These are phyloP conservation scores for Malthinus flaveolus DNA, from an alignment of 2,888 invertebrate genomes.

Conservation along the genomic window DNA sequence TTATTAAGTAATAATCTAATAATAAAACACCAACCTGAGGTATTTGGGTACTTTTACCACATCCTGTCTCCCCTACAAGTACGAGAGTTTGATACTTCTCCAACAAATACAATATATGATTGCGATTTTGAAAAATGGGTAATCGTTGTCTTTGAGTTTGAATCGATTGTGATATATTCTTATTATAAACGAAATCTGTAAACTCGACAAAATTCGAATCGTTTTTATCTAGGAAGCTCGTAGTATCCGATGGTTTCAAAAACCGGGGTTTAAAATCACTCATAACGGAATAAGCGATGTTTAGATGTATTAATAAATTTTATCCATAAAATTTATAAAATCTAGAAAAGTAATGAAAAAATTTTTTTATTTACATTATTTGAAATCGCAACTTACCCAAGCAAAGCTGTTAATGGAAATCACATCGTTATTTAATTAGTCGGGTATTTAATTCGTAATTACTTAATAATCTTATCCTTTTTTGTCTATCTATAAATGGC, in stretches of 20 bases:
- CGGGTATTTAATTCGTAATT: too few species aligned
- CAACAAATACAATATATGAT: conserved; percentile 86
- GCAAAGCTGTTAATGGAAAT: too few species aligned
- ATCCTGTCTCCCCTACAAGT: conserved; percentile 92
- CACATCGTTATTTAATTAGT: too few species aligned
- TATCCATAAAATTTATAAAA: too few species aligned
- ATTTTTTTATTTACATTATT: too few species aligned
- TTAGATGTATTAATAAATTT: too few species aligned
- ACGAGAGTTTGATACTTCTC: conserved; percentile 90
- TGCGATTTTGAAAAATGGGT: conserved; percentile 84
- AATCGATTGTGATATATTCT: conserved; percentile 79
- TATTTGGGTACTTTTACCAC: conserved; percentile 94
- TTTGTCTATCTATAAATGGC: too few species aligned
- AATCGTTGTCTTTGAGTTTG: conserved; percentile 82
- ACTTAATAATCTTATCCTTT: too few species aligned
- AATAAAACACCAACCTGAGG: conserved; percentile 72
- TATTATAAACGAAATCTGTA: conserved; percentile 77
- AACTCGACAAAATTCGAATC: conserved; percentile 44
- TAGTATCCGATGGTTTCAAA: conserved; percentile 50
- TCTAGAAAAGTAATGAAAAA: too few species aligned
- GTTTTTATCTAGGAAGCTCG: conserved; percentile 51
- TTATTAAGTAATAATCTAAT: neutral
- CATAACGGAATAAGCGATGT: conserved; percentile 37
- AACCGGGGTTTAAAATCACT: conserved; percentile 53
- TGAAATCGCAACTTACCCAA: too few species aligned